phyloP scores from a whole-genome alignment of 1,140 invertebrate genomes.

The Zelostemma sp. region DNA sequence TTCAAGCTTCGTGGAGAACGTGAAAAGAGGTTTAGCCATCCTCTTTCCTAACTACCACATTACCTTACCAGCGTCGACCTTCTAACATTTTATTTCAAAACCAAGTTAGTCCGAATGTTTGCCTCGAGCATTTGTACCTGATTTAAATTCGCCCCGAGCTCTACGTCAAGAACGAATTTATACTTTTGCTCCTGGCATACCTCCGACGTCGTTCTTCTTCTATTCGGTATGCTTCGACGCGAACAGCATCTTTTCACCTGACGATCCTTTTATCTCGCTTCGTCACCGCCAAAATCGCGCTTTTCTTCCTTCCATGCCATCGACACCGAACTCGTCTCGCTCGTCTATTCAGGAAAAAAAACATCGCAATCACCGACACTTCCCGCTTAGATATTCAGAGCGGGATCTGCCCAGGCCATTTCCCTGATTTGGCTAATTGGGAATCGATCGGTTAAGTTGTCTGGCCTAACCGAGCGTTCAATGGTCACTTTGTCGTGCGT shows the following conservation, averaged over 20 bases:
- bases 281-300: neutral
- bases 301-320: neutral
- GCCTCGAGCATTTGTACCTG: slow-evolving; percentile 57
- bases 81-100: slow-evolving; percentile 57
- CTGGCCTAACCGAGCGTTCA: no score
- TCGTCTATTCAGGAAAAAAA: slow-evolving; percentile 23
- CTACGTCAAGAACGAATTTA: slow-evolving; percentile 30
- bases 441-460: no score
- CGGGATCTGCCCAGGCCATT: neutral
- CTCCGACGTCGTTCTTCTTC: slow-evolving; percentile 26
- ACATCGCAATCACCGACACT: slow-evolving; percentile 33
- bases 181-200: slow-evolving; percentile 35
- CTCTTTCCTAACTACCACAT: slow-evolving; percentile 43
- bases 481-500: no score
- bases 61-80: slow-evolving; percentile 28
- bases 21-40: slow-evolving; percentile 18
- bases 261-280: neutral
- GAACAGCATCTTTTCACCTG: slow-evolving; percentile 8
- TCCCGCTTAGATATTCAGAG: neutral
- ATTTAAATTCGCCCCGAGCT: slow-evolving; percentile 58
- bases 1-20: slow-evolving; percentile 44
- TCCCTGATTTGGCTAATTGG: neutral
- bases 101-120: slow-evolving; percentile 53
- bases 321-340: neutral
- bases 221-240: slow-evolving; percentile 11